Conservation (phyloP, 64 coral and sea anemone species). For the Actinia tenebrosa region DNA sequence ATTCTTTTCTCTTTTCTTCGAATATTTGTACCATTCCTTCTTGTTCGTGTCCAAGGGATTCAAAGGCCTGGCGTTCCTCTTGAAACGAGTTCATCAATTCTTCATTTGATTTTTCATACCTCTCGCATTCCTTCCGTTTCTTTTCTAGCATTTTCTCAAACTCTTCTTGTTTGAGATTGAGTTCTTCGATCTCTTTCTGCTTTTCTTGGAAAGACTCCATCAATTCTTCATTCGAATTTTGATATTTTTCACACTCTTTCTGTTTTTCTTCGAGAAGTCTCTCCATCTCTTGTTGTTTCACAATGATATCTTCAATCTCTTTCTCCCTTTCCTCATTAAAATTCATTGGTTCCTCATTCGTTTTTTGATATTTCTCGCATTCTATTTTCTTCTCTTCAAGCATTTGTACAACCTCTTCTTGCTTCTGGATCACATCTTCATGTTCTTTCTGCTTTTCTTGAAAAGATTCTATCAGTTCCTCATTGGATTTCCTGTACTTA, state of each 20-base stretch:
- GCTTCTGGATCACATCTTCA: constrained; percentile 32
- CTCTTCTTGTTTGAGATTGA: constrained; percentile 43
- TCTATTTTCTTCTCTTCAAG: constrained; percentile 67
- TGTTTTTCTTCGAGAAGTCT: constrained; percentile 60
- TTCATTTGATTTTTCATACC: constrained; percentile 39
- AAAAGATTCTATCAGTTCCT: constrained; percentile 58
- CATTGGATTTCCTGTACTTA: constrained; percentile 30
- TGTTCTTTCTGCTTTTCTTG: constrained; percentile 65
- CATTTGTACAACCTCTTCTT: constrained; percentile 54
- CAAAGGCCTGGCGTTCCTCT: constrained; percentile 56
- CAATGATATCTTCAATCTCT: constrained; percentile 34
- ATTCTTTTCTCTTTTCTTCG: constrained; percentile 57
- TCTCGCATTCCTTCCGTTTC: constrained; percentile 40
- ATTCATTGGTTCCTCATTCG: constrained; percentile 62
- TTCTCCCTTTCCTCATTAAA: constrained; percentile 65
- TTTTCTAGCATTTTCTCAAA: constrained; percentile 60
- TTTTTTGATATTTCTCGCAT: constrained; percentile 19
- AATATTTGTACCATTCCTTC: constrained; percentile 59
- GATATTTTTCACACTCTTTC: constrained; percentile 36
- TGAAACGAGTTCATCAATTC: constrained; percentile 62
- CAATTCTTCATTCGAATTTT: constrained; percentile 54
- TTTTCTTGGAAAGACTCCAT: constrained; percentile 69
- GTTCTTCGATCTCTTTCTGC: constrained; percentile 49
- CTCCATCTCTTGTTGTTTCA: constrained; percentile 51
- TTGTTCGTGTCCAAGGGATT: constrained; percentile 32